Conservation (phyloP, 2,113 vertebrate genomes). For the Accipiter virgatus region DNA sequence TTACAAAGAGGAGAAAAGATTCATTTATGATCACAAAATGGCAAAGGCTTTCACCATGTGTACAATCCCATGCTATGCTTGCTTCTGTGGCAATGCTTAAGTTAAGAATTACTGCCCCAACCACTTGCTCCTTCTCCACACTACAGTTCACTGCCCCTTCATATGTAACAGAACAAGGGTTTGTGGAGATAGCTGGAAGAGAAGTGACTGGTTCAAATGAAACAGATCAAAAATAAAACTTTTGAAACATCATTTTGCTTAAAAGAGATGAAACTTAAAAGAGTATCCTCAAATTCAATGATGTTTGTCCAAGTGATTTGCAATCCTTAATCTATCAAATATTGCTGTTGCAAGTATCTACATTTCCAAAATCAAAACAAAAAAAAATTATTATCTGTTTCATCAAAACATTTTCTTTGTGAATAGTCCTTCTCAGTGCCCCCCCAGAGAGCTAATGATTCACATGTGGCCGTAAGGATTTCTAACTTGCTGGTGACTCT, state of each 20-base stretch:
- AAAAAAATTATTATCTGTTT: neutral
- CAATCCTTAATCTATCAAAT: neutral
- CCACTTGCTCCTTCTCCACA: rapidly evolving
- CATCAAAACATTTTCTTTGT: neutral
- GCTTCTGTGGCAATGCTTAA: neutral
- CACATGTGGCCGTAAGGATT: neutral
- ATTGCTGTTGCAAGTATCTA: neutral
- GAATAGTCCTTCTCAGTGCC: neutral
- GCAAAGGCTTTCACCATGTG: neutral
- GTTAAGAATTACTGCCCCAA: neutral
- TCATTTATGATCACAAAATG: neutral
- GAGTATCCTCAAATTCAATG: neutral
- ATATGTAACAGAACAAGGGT: neutral
- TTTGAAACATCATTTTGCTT: neutral
- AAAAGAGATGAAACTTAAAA: neutral
- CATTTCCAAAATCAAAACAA: neutral
- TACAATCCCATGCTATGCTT: neutral
- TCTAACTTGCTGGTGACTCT: neutral
- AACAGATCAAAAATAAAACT: neutral
- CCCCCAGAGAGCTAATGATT: neutral
- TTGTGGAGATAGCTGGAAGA: neutral
- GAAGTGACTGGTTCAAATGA: neutral
- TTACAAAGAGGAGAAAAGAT: neutral
- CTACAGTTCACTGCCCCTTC: neutral
- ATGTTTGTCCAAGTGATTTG: neutral